Percentiles rank a stretch among this genome's conserved stretches.
phyloP scores from a whole-genome alignment of 2,797 vertebrate genomes.

The Periparus ater region DNA sequence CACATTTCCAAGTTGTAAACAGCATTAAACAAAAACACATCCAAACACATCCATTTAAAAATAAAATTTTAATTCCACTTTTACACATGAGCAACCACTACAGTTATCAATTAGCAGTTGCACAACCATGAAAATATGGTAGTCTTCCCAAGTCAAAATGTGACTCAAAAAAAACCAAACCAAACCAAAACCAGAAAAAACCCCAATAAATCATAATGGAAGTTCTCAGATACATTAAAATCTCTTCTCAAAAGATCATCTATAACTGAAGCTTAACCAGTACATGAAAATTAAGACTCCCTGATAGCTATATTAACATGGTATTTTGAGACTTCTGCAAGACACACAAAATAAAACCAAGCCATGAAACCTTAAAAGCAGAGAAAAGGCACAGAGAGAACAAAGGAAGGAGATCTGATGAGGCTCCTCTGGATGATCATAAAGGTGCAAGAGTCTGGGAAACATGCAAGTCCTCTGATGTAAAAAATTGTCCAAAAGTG shows the following conservation, averaged over 20 bases:
- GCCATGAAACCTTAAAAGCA: background rate
- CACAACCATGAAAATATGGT: background rate
- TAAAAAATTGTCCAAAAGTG: background rate
- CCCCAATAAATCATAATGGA: background rate
- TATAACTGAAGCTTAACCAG: background rate
- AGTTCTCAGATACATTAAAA: background rate
- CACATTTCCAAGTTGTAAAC: background rate
- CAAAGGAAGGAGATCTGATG: background rate
- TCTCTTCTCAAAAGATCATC: background rate
- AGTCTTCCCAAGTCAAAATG: background rate
- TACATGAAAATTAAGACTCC: background rate
- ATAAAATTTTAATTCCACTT: background rate
- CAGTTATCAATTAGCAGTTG: background rate
- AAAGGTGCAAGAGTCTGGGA: background rate
- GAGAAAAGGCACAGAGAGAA: background rate
- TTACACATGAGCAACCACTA: background rate
- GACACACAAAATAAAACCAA: background rate
- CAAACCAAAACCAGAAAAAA: background rate
- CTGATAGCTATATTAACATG: background rate
- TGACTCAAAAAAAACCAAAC: background rate
- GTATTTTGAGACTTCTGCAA: background rate
- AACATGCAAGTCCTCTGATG: background rate
- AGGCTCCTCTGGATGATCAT: background rate
- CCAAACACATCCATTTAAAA: accelerated
- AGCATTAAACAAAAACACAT: background rate